These are phyloP conservation scores for Pollachius pollachius DNA, from an alignment of 2,113 vertebrate genomes.

Conservation along the genomic window DNA sequence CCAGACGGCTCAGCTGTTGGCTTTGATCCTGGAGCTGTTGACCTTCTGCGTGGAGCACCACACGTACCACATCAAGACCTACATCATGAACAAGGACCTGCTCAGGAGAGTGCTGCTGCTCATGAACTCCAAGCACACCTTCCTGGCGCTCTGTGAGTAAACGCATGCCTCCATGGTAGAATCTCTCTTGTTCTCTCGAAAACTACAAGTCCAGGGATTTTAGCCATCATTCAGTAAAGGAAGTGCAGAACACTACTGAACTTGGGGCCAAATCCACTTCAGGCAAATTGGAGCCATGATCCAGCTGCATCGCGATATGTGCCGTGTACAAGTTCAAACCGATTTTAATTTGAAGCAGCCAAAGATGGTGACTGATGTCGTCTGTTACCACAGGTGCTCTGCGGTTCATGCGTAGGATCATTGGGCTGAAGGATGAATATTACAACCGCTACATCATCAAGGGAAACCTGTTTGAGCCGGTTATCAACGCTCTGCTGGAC, in stretches of 20 bases:
- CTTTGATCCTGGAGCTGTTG: conserved; percentile 93
- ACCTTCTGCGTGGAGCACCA: conserved; percentile 98
- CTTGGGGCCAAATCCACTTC: too few relatives aligned
- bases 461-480: conserved; percentile 97
- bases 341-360: too few relatives aligned
- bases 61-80: conserved; percentile 98
- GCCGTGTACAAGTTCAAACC: too few relatives aligned
- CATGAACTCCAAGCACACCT: conserved; percentile 98
- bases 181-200: too few relatives aligned
- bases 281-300: too few relatives aligned
- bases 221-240: too few relatives aligned
- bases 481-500: conserved; percentile 95
- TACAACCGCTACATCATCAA: conserved; percentile 99
- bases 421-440: conserved; percentile 97
- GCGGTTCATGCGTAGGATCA: conserved; percentile 97
- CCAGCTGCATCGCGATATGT: too few relatives aligned
- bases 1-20: conserved; percentile 95
- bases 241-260: too few relatives aligned
- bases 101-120: conserved; percentile 93
- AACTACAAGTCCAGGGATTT: too few relatives aligned
- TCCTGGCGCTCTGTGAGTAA: conserved; percentile 97
- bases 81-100: conserved; percentile 98
- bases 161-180: too few relatives aligned
- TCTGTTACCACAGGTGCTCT: conserved; percentile 82
- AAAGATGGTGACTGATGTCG: conserved; percentile 4